Evolutionary conservation across 1,140 invertebrate species (phyloP).

Genomic region (Eupristina koningsbergeri): DNA sequence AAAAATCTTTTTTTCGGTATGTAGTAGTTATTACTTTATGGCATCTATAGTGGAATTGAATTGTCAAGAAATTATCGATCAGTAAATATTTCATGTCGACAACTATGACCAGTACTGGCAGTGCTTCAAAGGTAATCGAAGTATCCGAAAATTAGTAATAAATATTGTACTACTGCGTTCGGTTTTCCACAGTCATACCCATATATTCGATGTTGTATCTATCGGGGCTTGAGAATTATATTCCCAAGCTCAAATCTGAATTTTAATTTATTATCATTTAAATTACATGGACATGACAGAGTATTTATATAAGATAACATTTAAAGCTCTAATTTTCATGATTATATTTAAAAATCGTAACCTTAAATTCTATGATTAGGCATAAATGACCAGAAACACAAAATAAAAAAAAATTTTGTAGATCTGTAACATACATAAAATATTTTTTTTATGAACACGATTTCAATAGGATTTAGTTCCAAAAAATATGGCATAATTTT

Average conservation of each 20-base stretch:
- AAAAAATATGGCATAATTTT: too few species aligned
- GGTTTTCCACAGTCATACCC: background rate
- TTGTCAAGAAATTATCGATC: constrained; percentile 3
- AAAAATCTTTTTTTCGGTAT: background rate
- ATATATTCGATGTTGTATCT: background rate
- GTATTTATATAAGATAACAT: too few species aligned
- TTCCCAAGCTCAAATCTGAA: background rate
- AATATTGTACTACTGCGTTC: constrained; percentile 15
- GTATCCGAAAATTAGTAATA: constrained; percentile 38
- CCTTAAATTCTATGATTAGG: too few species aligned
- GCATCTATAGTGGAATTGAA: background rate
- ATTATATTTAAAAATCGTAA: too few species aligned
- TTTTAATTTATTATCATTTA: background rate
- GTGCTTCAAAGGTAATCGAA: constrained; percentile 27
- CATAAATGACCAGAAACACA: too few species aligned
- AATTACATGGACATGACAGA: background rate
- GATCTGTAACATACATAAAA: too few species aligned
- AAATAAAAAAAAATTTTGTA: too few species aligned
- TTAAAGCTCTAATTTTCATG: too few species aligned
- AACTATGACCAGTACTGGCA: constrained; percentile 29
- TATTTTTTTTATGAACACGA: too few species aligned
- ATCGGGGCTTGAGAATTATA: background rate
- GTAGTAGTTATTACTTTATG: background rate
- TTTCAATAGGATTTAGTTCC: too few species aligned
- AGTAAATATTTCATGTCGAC: constrained; percentile 20